Conservation (phyloP, 1,140 invertebrate genomes). For the Trachymyrmex cornetzi region DNA sequence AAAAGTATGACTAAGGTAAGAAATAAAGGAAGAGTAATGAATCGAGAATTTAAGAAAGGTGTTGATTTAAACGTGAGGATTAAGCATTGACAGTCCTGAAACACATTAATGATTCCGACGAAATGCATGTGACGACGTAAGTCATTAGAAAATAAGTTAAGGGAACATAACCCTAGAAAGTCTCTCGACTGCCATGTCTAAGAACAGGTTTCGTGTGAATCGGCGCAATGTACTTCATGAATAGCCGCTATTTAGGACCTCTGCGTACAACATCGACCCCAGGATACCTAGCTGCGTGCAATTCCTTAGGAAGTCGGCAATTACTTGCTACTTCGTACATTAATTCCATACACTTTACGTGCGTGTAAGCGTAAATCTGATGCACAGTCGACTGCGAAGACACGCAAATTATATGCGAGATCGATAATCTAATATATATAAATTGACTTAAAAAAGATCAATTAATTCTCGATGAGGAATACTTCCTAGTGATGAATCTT, state of each 20-base stretch:
- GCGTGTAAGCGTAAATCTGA: slow-evolving; percentile 59
- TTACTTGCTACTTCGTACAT: slow-evolving; percentile 44
- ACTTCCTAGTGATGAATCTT: not conserved
- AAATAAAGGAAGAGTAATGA: not conserved
- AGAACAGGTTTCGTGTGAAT: slow-evolving; percentile 49
- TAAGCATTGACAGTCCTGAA: not conserved
- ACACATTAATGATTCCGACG: not conserved
- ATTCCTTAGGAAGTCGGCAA: slow-evolving; percentile 59
- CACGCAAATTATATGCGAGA: slow-evolving; percentile 8
- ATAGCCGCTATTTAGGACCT: slow-evolving; percentile 27
- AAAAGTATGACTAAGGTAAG: not conserved
- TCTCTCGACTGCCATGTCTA: slow-evolving; percentile 20
- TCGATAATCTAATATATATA: slow-evolving; percentile 23
- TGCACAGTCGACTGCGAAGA: slow-evolving; percentile 17
- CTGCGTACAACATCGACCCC: not conserved
- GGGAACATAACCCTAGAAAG: not conserved
- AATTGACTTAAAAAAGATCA: not conserved
- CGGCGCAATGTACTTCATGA: slow-evolving; percentile 25
- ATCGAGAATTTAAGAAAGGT: not conserved
- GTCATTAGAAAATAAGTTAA: slow-evolving; percentile 2
- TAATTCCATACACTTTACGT: slow-evolving; percentile 57
- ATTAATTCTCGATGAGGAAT: not conserved
- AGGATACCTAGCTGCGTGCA: slow-evolving; percentile 1
- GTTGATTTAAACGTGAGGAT: not conserved
- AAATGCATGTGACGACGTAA: not conserved